Evolutionary conservation across 2,888 invertebrate species (phyloP).

Genomic region (Lasioglossum vierecki): DNA sequence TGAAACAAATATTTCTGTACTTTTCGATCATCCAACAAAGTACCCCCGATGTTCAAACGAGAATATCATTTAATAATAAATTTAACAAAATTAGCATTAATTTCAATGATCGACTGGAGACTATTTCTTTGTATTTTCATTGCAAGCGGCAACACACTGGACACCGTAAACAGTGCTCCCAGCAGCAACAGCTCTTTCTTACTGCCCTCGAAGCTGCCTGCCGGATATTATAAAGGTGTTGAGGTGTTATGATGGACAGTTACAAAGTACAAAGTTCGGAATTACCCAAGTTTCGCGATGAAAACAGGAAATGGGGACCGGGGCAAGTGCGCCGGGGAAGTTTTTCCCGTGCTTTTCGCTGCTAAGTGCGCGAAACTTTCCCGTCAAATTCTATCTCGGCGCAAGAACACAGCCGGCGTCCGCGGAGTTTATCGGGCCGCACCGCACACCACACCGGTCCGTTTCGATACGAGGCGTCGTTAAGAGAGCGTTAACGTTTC

Average conservation of each 20-base stretch:
- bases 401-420: conserved; percentile 20
- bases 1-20: too few species aligned
- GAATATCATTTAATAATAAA: background rate
- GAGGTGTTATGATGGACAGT: conserved; percentile 68
- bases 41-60: too few species aligned
- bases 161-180: background rate
- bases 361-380: conserved; percentile 45
- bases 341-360: conserved; percentile 38
- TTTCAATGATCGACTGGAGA: background rate
- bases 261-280: conserved; percentile 70
- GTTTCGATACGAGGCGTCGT: conserved; percentile 5
- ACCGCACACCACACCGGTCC: background rate
- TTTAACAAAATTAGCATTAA: background rate
- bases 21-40: too few species aligned
- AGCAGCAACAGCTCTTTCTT: background rate
- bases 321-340: conserved; percentile 51
- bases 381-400: conserved; percentile 59
- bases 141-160: background rate
- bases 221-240: conserved; percentile 61
- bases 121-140: background rate
- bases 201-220: conserved; percentile 25
- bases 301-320: conserved; percentile 60
- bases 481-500: conserved; percentile 15
- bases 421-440: conserved; percentile 27
- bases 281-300: conserved; percentile 71